These are phyloP conservation scores for Pachycephala philippinensis DNA, from an alignment of 2,113 vertebrate species.

Conservation along the genomic window DNA sequence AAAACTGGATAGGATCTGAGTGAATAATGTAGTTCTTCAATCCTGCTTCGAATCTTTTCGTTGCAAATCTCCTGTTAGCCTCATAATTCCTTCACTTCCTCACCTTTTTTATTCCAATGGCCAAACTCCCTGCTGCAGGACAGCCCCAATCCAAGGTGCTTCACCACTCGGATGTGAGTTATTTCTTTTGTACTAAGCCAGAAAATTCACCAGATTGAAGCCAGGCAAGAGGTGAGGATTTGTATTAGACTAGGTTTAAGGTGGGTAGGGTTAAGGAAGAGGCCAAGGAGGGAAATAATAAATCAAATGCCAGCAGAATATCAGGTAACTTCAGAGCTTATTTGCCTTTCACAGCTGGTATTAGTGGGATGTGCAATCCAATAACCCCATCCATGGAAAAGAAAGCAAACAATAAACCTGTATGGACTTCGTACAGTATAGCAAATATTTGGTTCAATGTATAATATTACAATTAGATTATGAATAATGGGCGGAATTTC, in stretches of 20 bases:
- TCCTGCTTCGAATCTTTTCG: background rate
- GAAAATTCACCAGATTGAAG: background rate
- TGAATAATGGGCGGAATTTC: background rate
- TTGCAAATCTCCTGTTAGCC: background rate
- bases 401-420: slow-evolving; percentile 3
- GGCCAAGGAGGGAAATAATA: background rate
- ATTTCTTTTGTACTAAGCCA: background rate
- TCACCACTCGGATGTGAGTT: rapidly evolving
- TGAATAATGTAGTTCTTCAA: background rate
- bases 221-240: background rate
- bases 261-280: background rate
- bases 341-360: slow-evolving; percentile 7
- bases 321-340: slow-evolving; percentile 8
- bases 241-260: background rate
- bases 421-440: background rate
- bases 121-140: background rate
- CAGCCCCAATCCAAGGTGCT: background rate
- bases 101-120: background rate
- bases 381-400: background rate
- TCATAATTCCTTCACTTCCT: background rate
- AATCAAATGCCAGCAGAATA: background rate
- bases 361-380: background rate
- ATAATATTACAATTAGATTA: background rate
- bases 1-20: background rate
- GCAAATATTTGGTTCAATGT: background rate